These are phyloP conservation scores for Aphyosemion australe DNA, from an alignment of 2,113 vertebrate genomes.

Conservation along the genomic window DNA sequence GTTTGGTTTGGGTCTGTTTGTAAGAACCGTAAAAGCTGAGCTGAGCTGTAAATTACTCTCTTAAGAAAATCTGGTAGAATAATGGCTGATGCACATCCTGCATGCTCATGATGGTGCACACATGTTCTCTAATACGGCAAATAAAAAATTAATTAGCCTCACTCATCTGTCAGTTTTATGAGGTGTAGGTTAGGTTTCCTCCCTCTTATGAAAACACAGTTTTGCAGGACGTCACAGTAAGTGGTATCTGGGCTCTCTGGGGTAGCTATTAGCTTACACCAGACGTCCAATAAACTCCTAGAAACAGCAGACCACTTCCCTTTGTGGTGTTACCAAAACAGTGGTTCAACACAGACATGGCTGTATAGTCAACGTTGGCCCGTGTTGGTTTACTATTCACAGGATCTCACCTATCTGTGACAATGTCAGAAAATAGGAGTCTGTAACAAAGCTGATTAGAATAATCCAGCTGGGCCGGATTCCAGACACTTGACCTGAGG, in stretches of 20 bases:
- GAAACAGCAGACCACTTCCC: constrained; percentile 30
- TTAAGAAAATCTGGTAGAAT: not conserved
- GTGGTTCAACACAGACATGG: constrained; percentile 5
- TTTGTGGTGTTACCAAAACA: constrained; percentile 24
- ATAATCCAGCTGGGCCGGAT: constrained; percentile 39
- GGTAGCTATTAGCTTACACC: constrained; percentile 23
- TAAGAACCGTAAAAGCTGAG: constrained; percentile 6
- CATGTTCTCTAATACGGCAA: constrained; percentile 31
- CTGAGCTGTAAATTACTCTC: constrained; percentile 2
- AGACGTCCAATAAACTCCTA: constrained; percentile 20
- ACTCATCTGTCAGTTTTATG: constrained; percentile 47
- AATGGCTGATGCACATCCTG: constrained; percentile 14
- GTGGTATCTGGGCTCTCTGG: constrained; percentile 28
- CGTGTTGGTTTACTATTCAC: constrained; percentile 23
- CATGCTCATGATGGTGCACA: constrained; percentile 22
- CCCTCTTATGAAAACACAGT: constrained; percentile 17
- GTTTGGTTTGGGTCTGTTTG: constrained; percentile 12
- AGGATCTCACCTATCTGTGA: constrained; percentile 21
- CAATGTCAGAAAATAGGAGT: constrained; percentile 33
- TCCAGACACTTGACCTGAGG: constrained; percentile 54
- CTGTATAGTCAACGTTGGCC: constrained; percentile 15
- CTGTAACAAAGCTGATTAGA: constrained; percentile 51
- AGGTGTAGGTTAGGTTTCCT: constrained; percentile 20
- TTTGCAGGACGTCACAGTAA: constrained; percentile 27
- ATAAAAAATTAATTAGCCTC: constrained; percentile 40